Percentiles rank a stretch among this genome's conserved stretches.
Conservation (phyloP, 1,140 invertebrate species). For the Hyles vespertilio region DNA sequence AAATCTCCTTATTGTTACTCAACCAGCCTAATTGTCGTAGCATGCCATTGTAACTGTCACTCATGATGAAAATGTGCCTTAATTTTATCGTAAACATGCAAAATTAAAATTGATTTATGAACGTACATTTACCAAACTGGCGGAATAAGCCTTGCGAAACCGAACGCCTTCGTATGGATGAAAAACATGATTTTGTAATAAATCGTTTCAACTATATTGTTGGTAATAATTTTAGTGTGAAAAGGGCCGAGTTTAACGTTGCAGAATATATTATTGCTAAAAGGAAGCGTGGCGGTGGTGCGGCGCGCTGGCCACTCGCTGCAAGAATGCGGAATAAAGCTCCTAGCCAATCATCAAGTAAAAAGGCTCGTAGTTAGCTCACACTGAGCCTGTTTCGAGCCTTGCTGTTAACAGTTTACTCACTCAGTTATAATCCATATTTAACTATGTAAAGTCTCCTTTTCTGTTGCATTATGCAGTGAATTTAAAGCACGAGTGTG, state of each 20-base stretch:
- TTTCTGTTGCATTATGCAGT: conserved; percentile 1
- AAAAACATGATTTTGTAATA: conserved; percentile 5
- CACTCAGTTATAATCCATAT: background rate
- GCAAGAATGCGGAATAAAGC: conserved; percentile 35
- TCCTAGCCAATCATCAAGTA: conserved; percentile 33
- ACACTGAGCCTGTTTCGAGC: background rate
- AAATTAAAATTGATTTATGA: no score
- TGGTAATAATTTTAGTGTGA: no score
- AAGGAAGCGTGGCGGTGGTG: conserved; percentile 13
- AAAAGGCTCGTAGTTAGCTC: conserved; percentile 32
- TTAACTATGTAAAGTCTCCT: background rate
- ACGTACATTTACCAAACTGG: background rate
- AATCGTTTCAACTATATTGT: background rate
- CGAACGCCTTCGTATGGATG: conserved; percentile 1
- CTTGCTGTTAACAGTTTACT: background rate
- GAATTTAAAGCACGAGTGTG: background rate
- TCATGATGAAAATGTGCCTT: no score
- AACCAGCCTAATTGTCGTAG: no score
- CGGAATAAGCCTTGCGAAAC: conserved; percentile 4
- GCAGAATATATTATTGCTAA: conserved; percentile 12
- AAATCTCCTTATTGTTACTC: no score
- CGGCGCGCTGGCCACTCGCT: conserved; percentile 6
- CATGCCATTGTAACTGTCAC: no score
- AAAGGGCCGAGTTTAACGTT: background rate
- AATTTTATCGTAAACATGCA: no score